A percentile compares a stretch with the other conserved stretches of the same genome.
phyloP scores from a whole-genome alignment of 2,888 invertebrate species.

The Eurytoma adleriae region DNA sequence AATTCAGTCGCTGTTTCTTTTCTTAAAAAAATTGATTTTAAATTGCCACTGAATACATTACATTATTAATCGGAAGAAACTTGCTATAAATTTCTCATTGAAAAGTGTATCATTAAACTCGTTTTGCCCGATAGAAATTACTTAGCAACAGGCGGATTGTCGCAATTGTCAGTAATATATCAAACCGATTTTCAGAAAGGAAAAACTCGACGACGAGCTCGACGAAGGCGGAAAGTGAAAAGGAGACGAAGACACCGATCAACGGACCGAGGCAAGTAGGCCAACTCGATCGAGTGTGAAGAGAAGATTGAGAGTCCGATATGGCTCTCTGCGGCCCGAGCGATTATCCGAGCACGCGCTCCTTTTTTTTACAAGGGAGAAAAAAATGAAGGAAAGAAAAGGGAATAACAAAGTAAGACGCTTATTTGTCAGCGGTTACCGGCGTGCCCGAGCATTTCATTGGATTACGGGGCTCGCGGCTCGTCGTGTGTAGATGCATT shows the following conservation, averaged over 20 bases:
- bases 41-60: too few relatives aligned
- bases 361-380: constrained; percentile 2
- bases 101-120: too few relatives aligned
- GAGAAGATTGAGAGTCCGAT: constrained; percentile 62
- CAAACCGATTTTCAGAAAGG: constrained; percentile 65
- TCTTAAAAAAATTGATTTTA: too few relatives aligned
- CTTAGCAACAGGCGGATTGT: too few relatives aligned
- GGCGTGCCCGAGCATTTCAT: not conserved
- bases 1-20: too few relatives aligned
- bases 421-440: not conserved
- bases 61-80: too few relatives aligned
- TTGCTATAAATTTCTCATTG: too few relatives aligned
- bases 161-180: not conserved
- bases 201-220: constrained; percentile 64
- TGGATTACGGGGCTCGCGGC: not conserved
- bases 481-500: not conserved
- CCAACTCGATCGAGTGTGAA: constrained; percentile 58
- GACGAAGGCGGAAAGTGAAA: constrained; percentile 70
- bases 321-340: constrained; percentile 20
- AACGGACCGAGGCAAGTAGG: constrained; percentile 71
- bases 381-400: constrained; percentile 5
- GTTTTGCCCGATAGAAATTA: too few relatives aligned
- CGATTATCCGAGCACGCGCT: constrained; percentile 45
- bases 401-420: not conserved
- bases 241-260: constrained; percentile 67